A percentile compares a stretch with the other conserved stretches of the same genome.
Conservation (phyloP, 2,113 vertebrate species). For the Callionymus lyra region DNA sequence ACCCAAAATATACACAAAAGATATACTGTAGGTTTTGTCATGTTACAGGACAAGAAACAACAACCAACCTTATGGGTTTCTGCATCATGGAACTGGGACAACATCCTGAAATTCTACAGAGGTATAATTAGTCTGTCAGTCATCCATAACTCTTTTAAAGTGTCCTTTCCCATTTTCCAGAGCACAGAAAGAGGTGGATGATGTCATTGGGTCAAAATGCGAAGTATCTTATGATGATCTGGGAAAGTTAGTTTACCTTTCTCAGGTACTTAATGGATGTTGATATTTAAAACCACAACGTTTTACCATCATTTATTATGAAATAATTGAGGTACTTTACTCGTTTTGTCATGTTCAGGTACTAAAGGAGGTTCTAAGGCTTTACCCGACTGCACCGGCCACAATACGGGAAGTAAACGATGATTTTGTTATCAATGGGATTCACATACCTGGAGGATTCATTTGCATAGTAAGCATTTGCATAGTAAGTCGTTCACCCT, state of each 20-base stretch:
- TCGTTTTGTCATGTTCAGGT: conserved; percentile 67
- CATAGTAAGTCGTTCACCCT: not conserved
- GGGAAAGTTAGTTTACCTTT: conserved; percentile 76
- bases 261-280: conserved; percentile 78
- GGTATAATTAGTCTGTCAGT: conserved; percentile 40
- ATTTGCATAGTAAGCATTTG: not conserved
- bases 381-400: conserved; percentile 72
- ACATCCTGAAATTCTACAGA: conserved; percentile 77
- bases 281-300: too few relatives aligned
- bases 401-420: conserved; percentile 66
- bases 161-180: conserved; percentile 42
- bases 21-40: too few relatives aligned
- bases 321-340: too few relatives aligned
- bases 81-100: conserved; percentile 79
- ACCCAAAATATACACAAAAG: too few relatives aligned
- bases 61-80: conserved; percentile 79
- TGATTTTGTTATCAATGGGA: conserved; percentile 59
- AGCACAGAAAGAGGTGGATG: conserved; percentile 75
- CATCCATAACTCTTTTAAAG: not conserved
- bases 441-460: conserved; percentile 1
- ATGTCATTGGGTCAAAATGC: conserved; percentile 79
- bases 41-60: conserved; percentile 82
- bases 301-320: too few relatives aligned
- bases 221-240: conserved; percentile 80
- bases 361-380: conserved; percentile 80